Percentiles rank a stretch among this genome's conserved stretches.
phyloP scores from a whole-genome alignment of 2,797 vertebrate genomes.

The Megalops cyprinoides region DNA sequence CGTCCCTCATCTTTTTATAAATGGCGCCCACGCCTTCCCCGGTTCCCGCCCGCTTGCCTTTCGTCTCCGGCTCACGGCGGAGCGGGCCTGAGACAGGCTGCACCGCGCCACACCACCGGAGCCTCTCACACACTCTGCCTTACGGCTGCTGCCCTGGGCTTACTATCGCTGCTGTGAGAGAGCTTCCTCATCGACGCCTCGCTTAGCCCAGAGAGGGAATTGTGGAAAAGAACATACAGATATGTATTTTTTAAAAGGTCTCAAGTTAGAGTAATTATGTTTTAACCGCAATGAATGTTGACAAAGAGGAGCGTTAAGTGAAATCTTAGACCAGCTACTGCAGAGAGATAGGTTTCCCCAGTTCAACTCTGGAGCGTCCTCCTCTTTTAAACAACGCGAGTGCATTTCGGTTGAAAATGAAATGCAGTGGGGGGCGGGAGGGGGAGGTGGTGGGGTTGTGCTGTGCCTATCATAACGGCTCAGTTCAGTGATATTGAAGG shows the following conservation, averaged over 20 bases:
- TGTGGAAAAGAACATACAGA: too few species aligned
- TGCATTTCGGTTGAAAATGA: too few species aligned
- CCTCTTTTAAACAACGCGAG: neutral
- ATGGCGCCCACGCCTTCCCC: neutral
- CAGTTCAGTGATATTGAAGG: neutral
- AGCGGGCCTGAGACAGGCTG: neutral
- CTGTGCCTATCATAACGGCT: too few species aligned
- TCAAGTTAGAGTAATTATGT: neutral
- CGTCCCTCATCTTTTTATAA: slow-evolving; percentile 2
- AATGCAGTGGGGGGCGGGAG: too few species aligned
- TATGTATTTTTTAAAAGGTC: too few species aligned
- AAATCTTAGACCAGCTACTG: neutral
- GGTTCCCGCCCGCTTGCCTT: neutral
- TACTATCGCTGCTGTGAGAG: neutral
- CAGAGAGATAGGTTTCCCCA: neutral
- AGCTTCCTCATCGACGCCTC: neutral
- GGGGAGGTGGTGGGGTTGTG: too few species aligned
- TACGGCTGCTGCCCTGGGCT: neutral
- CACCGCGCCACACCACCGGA: too few species aligned
- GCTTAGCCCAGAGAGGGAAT: too few species aligned
- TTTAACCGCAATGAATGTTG: neutral
- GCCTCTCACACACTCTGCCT: neutral
- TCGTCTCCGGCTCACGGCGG: neutral
- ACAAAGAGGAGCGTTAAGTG: neutral
- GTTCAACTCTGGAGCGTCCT: neutral